These are phyloP conservation scores for Metopolophium dirhodum DNA, from an alignment of 1,140 invertebrate species.

Conservation along the genomic window DNA sequence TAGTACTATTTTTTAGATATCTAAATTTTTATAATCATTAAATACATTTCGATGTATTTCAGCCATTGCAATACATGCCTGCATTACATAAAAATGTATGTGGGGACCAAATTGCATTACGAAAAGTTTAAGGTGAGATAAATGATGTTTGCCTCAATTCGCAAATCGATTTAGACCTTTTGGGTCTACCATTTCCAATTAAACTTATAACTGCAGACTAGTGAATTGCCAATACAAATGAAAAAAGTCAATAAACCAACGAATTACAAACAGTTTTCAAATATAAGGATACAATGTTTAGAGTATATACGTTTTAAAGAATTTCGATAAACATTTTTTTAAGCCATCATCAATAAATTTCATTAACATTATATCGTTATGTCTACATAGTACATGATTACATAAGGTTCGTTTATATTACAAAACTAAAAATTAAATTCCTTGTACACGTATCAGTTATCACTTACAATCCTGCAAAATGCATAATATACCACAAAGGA, in stretches of 20 bases:
- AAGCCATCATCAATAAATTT: background rate
- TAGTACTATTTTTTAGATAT: background rate
- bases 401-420: background rate
- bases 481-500: background rate
- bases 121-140: slow-evolving; percentile 12
- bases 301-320: background rate
- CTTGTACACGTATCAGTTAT: background rate
- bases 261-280: background rate
- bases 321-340: background rate
- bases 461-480: background rate
- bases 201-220: background rate
- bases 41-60: too few relatives aligned
- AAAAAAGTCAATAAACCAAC: slow-evolving; percentile 25
- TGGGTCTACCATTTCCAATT: background rate
- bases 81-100: background rate
- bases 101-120: background rate
- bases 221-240: background rate
- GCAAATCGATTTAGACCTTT: background rate
- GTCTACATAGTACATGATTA: background rate
- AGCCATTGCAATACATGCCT: background rate
- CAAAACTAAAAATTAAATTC: background rate
- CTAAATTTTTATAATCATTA: too few relatives aligned
- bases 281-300: background rate
- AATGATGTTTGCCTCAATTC: slow-evolving; percentile 21
- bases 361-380: background rate